Evolutionary conservation across 2,888 invertebrate genomes (phyloP).

Genomic region (Nephrotoma guestfalica): DNA sequence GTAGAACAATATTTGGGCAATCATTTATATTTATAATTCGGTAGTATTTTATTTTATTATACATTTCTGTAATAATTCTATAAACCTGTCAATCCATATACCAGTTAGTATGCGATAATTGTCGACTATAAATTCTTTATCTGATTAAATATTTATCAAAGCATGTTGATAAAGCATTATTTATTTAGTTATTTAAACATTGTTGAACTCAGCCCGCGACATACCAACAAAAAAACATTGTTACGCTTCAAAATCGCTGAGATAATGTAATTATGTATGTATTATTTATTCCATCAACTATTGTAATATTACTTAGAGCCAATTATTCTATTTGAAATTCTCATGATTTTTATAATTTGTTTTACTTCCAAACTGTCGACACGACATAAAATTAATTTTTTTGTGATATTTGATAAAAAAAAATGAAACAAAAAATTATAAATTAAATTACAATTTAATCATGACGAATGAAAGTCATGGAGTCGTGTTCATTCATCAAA

Average conservation of each 20-base stretch:
- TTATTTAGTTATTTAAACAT: not conserved
- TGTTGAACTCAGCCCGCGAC: not conserved
- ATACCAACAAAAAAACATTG: not conserved
- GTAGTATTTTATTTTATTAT: not conserved
- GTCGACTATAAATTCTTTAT: not conserved
- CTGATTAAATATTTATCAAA: not conserved
- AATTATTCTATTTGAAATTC: not conserved
- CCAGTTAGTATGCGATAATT: not conserved
- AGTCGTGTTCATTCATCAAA: not conserved
- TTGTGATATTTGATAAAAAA: not conserved
- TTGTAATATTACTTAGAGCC: not conserved
- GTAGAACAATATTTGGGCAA: not conserved
- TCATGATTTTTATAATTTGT: not conserved
- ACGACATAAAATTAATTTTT: not conserved
- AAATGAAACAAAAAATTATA: not conserved
- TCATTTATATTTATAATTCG: not conserved
- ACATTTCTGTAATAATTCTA: not conserved
- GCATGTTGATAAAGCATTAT: not conserved
- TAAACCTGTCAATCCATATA: not conserved
- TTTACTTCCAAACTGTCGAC: not conserved
- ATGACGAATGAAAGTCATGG: not conserved
- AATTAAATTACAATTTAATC: not conserved
- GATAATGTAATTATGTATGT: not conserved
- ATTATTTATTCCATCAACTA: not conserved
- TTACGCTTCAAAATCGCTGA: not conserved